phyloP scores from a whole-genome alignment of 2,797 vertebrate species.

The Luscinia luscinia region DNA sequence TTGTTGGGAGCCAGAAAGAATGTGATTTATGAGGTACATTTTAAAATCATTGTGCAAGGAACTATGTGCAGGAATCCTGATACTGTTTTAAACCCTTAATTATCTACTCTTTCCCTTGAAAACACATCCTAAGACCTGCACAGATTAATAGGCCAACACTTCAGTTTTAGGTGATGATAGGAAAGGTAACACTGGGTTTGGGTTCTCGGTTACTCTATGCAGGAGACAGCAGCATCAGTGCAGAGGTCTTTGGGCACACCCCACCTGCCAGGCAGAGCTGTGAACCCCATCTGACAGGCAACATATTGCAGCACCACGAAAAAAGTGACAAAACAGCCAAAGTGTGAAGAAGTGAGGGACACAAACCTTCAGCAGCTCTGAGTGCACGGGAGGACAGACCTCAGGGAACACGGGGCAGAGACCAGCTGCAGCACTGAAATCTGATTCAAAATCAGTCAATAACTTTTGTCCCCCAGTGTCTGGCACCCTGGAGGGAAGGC shows the following conservation, averaged over 20 bases:
- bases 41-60: not conserved
- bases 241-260: not conserved
- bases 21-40: not conserved
- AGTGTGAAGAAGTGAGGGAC: not conserved
- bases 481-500: not conserved
- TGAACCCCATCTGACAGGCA: not conserved
- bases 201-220: not conserved
- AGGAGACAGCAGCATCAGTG: not conserved
- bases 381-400: not conserved
- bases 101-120: not conserved
- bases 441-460: not conserved
- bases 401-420: not conserved
- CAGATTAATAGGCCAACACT: not conserved
- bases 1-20: not conserved
- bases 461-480: not conserved
- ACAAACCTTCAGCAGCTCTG: not conserved
- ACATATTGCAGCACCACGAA: not conserved
- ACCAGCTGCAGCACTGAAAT: not conserved
- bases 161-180: not conserved
- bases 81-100: not conserved
- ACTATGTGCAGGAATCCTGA: not conserved
- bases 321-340: not conserved
- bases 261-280: not conserved
- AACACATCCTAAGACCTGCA: not conserved
- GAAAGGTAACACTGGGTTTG: not conserved